phyloP scores from a whole-genome alignment of 2,113 vertebrate species.

The Haemorhous mexicanus region DNA sequence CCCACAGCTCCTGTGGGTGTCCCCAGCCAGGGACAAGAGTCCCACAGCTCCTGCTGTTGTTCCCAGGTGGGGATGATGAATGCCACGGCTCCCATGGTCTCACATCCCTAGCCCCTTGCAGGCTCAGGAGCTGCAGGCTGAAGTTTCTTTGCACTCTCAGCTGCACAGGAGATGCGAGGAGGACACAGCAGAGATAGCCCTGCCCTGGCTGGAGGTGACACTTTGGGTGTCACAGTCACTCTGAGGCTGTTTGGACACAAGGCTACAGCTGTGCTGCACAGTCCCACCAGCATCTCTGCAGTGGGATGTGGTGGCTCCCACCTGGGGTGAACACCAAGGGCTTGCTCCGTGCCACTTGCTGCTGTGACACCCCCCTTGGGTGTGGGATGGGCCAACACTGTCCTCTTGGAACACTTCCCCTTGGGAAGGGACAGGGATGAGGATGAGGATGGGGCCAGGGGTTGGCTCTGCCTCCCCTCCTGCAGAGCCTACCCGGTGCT shows the following conservation, averaged over 20 bases:
- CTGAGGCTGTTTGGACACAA: background rate
- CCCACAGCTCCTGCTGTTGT: background rate
- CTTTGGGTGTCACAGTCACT: background rate
- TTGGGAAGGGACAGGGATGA: background rate
- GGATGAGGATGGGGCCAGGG: background rate
- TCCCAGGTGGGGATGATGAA: fast-evolving
- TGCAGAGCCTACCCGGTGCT: background rate
- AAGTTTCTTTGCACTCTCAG: background rate
- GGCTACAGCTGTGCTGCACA: background rate
- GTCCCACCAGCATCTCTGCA: fast-evolving
- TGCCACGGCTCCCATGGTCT: fast-evolving
- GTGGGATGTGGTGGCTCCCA: background rate
- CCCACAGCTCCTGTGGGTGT: background rate
- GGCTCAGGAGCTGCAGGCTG: background rate
- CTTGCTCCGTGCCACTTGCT: fast-evolving
- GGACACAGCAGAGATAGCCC: fast-evolving
- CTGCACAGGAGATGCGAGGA: background rate
- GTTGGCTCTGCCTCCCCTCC: background rate
- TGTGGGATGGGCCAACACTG: fast-evolving
- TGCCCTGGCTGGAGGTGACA: background rate
- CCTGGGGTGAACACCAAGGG: fast-evolving
- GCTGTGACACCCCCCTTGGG: fast-evolving
- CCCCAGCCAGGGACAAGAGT: background rate
- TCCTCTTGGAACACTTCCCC: background rate
- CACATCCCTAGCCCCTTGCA: background rate